Conservation (phyloP, 2,113 vertebrate genomes). For the Pelobates fuscus region DNA sequence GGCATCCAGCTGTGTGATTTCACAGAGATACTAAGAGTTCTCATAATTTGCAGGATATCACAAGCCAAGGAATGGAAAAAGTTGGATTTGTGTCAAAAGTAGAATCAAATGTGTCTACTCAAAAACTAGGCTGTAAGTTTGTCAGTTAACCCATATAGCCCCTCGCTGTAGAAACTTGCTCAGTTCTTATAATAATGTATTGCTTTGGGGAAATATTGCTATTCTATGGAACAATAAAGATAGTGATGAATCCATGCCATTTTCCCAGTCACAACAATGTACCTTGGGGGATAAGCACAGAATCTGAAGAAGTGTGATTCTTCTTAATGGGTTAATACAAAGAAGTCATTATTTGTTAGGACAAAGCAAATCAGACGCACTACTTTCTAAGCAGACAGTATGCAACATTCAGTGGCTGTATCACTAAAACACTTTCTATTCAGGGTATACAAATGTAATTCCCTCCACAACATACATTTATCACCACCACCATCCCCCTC, state of each 20-base stretch:
- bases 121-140: not conserved
- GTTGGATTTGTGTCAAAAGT: not conserved
- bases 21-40: not conserved
- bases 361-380: not conserved
- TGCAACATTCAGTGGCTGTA: no score
- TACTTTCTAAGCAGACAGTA: not conserved
- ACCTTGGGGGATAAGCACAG: slow-evolving; percentile 3
- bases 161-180: no score
- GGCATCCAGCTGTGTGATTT: not conserved
- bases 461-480: no score
- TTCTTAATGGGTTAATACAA: slow-evolving; percentile 23
- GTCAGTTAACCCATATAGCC: slow-evolving; percentile 13
- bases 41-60: no score
- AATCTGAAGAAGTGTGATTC: not conserved
- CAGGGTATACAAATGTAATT: no score
- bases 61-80: not conserved
- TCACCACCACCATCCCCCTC: no score
- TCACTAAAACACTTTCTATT: no score
- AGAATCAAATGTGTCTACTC: no score
- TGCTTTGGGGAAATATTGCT: not conserved
- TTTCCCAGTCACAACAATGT: slow-evolving; percentile 4
- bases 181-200: not conserved
- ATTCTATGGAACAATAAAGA: slow-evolving; percentile 8
- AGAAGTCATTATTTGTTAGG: not conserved
- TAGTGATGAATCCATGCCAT: slow-evolving; percentile 15